A percentile compares a stretch with the other conserved stretches of the same genome.
Conservation (phyloP, 2,888 invertebrate genomes). For the Hofmannophila pseudospretella region DNA sequence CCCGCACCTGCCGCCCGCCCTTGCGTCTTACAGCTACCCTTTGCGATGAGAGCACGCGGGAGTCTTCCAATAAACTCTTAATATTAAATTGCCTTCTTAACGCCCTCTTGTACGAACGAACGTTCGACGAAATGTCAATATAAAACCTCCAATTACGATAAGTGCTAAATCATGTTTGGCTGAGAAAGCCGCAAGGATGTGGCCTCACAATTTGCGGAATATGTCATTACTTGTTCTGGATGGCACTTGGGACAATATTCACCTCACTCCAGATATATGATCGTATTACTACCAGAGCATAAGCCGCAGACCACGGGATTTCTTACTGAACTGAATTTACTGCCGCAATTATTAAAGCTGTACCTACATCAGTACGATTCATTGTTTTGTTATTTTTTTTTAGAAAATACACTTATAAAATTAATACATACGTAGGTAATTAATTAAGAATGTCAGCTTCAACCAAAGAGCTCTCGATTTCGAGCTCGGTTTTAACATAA, state of each 20-base stretch:
- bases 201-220: conserved; percentile 24
- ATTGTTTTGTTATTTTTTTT: too few relatives aligned
- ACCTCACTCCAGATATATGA: conserved; percentile 5
- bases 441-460: too few relatives aligned
- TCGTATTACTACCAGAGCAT: too few relatives aligned
- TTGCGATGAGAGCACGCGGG: conserved; percentile 50
- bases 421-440: too few relatives aligned
- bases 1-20: conserved; percentile 57
- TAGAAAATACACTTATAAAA: too few relatives aligned
- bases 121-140: conserved; percentile 1
- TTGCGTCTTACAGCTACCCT: conserved; percentile 26
- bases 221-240: conserved; percentile 3
- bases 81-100: too few relatives aligned
- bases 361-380: too few relatives aligned
- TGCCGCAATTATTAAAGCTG: too few relatives aligned
- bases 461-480: too few relatives aligned
- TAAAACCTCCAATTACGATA: conserved; percentile 38
- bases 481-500: too few relatives aligned
- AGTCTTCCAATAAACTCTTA: conserved; percentile 24
- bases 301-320: too few relatives aligned
- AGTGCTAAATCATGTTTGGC: conserved; percentile 57
- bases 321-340: too few relatives aligned
- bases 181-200: conserved; percentile 33
- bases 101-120: neutral
- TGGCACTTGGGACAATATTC: conserved; percentile 3